Base-by-base conservation (phyloP, 2,888 invertebrate species). In the Oegoconia quadripuncta region DNA sequence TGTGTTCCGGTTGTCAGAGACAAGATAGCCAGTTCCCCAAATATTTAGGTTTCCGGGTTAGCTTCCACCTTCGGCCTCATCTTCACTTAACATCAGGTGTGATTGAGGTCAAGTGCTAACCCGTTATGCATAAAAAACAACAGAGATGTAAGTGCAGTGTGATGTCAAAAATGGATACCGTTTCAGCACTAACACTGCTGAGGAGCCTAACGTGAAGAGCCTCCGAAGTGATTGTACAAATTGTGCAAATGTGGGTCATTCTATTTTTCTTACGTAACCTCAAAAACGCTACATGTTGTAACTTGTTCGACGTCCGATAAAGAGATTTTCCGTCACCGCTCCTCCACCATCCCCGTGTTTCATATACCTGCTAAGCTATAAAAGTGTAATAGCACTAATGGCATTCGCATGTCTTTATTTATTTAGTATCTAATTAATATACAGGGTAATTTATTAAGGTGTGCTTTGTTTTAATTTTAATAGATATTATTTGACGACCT, bases 311-410 rank as follows among this genome's bases (percentile, higher is more conserved):
- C 3, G n/a, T n/a, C n/a, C 41, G 41, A 37, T 74, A 69, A 73
- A 65, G 64, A 72, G 64, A 71, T 68, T 66, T 72, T 54, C 62
- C 56, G 63, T 65, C 64, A 55, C 59, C 64, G 56, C 56, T 37
- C 27, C 52, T 48, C 46, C 44, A 59, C 55, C 56, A 63, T 67
- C 64, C 65, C 51, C 48, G 51, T 60, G 56, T 69, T 66, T 66
- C 59, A 68, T 67, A 73, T 67, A 74, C 70, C 69, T 74, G 68
- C 59, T 59, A 67, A 68, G 46, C 59, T 61, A 74, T 77, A 79
- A 79, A 81, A 76, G 50, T 69, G 70, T 78, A 79, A 82, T 82
- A 82, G 71, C 68, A 65, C 75, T 83, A 83, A 83, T 82, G 77
- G 80, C 64, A 55, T 80, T 82, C 67, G 69, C 78, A 72, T 83